Evolutionary conservation across 2,888 invertebrate genomes (phyloP), one percentile per base, ranked within the genome.

Genomic region (Zeuzera pyrina): DNA sequence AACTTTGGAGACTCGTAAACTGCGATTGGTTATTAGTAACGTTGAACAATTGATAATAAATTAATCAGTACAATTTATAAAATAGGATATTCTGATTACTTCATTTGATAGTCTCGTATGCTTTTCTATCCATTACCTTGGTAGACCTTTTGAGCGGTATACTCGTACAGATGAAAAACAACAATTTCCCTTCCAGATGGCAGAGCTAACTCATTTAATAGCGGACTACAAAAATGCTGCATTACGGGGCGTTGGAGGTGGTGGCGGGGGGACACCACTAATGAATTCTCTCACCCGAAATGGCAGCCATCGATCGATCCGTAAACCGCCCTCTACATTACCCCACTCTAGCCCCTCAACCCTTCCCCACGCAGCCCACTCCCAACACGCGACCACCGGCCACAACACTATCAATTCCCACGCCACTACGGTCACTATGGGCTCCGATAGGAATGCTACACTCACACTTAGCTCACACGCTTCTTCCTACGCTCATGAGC

Each of bases 201-300:
- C 93, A 34, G 95, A 96, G 84, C 88, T 96, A 36, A 96, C 96
- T 0, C 86, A 95, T 41, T 84, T 96, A 14, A 95, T 95, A 58
- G 95, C 96, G 13, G 96, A 96, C 76, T 96, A 96, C 71, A 96
- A 95, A 90, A 96, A 96, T 79, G 92, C 94, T 0, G 67, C 94
- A 46, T 90, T 91, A 0, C 91, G 91, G 19, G 14, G 14, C 3
- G 10, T n/a, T 5, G 15, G 15, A 2, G 5, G n/a, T 11, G 88
- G 90, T 24, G 78, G 87, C 35, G 88, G 91, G 0, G 91, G 91
- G 3, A 93, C 93, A 0, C 93, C 94, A 0, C 90, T 90, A 46
- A 87, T 92, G 87, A 91, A 90, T 58, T 91, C 93, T 0, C 81
- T 93, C 5, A 91, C 93, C 1, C 78, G 91, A 6, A 87, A 88